Evolutionary conservation across 2,113 vertebrate species (phyloP).

Genomic region (Epinephelus moara): DNA sequence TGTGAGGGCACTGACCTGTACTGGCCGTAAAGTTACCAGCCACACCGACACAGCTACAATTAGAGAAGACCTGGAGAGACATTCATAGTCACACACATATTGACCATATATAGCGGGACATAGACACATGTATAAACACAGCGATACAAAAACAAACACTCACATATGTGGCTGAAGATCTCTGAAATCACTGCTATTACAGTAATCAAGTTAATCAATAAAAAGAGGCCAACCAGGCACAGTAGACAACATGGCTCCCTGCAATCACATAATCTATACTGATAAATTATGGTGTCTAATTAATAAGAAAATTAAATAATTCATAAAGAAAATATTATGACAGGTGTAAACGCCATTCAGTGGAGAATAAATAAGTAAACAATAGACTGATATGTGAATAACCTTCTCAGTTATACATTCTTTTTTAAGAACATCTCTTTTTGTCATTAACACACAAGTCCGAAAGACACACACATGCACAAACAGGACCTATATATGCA

Average conservation of each 20-base stretch:
- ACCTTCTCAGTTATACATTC: too few species aligned
- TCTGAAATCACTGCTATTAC: background rate
- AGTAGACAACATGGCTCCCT: too few species aligned
- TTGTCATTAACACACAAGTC: too few species aligned
- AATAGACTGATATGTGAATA: background rate
- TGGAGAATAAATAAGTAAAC: background rate
- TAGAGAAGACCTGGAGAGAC: slow-evolving; percentile 88
- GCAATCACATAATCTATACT: background rate
- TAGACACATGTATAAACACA: slow-evolving; percentile 38
- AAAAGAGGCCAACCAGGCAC: background rate
- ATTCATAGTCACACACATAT: slow-evolving; percentile 58
- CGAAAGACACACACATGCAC: too few species aligned
- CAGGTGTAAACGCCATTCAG: background rate
- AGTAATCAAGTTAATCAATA: too few species aligned
- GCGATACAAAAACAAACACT: background rate
- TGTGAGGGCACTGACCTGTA: slow-evolving; percentile 88
- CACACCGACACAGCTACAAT: slow-evolving; percentile 89
- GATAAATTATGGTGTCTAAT: background rate
- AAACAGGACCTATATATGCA: too few species aligned
- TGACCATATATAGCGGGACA: slow-evolving; percentile 39
- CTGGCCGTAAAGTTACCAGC: slow-evolving; percentile 86
- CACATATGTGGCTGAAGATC: background rate
- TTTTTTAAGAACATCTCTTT: background rate
- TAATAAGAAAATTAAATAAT: background rate
- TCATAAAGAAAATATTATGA: background rate